Percentiles rank a stretch among this genome's conserved stretches.
Evolutionary conservation across 2,888 invertebrate genomes (phyloP).

Genomic region (Byasa hedistus): DNA sequence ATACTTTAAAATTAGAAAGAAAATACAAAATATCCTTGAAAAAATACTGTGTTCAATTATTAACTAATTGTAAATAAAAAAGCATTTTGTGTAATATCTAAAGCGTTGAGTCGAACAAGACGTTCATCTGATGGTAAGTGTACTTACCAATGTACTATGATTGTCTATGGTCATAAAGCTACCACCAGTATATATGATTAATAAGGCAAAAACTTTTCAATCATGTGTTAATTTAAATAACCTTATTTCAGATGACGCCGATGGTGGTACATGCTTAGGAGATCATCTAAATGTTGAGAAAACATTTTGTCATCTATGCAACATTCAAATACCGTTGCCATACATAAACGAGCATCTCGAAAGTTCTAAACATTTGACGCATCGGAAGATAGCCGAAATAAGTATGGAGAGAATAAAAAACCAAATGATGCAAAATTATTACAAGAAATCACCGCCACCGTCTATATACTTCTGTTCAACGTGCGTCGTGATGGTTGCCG

Average conservation of each 20-base stretch:
- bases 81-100: too few species aligned
- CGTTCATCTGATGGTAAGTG: too few species aligned
- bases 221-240: neutral
- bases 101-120: too few species aligned
- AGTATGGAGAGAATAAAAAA: constrained; percentile 20
- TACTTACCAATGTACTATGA: too few species aligned
- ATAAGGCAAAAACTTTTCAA: too few species aligned
- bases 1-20: neutral
- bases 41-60: too few species aligned
- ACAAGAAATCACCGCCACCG: neutral
- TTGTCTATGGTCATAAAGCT: too few species aligned
- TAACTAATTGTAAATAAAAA: too few species aligned
- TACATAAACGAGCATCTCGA: constrained; percentile 13
- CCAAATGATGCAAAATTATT: neutral
- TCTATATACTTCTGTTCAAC: constrained; percentile 12
- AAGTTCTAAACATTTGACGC: constrained; percentile 19
- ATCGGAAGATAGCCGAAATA: constrained; percentile 13
- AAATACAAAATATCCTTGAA: neutral
- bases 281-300: neutral
- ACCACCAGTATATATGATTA: too few species aligned
- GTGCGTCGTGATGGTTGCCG: constrained; percentile 4
- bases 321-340: constrained; percentile 17
- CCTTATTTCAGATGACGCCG: neutral
- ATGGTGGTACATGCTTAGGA: neutral
- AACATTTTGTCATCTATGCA: constrained; percentile 18